These are phyloP conservation scores for Escarpia spicata DNA, from an alignment of 2,888 invertebrate species.

Conservation along the genomic window DNA sequence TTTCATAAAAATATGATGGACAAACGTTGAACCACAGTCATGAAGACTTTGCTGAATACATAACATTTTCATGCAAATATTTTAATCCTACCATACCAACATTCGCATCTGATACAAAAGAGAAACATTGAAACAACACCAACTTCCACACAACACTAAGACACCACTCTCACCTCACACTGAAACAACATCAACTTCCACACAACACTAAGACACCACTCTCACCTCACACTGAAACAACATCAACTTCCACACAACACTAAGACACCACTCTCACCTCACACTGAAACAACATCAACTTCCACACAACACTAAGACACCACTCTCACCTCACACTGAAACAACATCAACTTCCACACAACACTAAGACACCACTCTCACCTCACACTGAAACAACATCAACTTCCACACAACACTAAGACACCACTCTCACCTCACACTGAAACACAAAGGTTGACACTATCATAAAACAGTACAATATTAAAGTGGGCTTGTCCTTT, in stretches of 20 bases:
- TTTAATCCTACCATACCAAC: neutral
- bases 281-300: neutral
- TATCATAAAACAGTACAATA: neutral
- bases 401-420: neutral
- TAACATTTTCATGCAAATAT: neutral
- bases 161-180: neutral
- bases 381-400: neutral
- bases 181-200: neutral
- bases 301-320: neutral
- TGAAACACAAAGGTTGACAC: neutral
- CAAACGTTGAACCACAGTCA: too few species aligned
- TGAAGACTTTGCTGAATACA: neutral
- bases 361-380: too few species aligned
- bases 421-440: neutral
- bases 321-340: too few species aligned
- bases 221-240: neutral
- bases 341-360: too few species aligned
- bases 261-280: neutral
- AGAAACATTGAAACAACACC: neutral
- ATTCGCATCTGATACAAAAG: neutral
- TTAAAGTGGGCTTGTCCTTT: too few species aligned
- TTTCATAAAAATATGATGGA: too few species aligned
- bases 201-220: neutral
- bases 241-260: neutral
- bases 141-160: neutral